These are phyloP conservation scores for Xylocopa sonorina DNA, from an alignment of 1,140 invertebrate genomes.

Conservation along the genomic window DNA sequence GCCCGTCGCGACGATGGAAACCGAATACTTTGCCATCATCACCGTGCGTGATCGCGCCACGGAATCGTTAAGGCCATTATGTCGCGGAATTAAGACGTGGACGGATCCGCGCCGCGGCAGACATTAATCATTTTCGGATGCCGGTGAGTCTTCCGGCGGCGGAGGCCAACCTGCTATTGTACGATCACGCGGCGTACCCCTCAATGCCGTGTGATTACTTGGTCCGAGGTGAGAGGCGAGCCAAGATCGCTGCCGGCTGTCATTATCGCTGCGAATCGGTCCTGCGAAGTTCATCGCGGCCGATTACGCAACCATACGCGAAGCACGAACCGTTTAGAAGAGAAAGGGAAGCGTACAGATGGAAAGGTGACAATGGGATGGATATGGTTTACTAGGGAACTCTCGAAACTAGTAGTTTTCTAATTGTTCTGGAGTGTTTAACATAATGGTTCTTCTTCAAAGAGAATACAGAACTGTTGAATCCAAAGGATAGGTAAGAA, in stretches of 20 bases:
- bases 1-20: neutral
- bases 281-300: constrained; percentile 14
- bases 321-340: constrained; percentile 23
- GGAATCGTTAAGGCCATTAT: constrained; percentile 49
- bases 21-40: neutral
- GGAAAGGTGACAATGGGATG: neutral
- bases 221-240: neutral
- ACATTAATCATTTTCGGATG: constrained; percentile 43
- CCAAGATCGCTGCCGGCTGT: neutral
- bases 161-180: constrained; percentile 26
- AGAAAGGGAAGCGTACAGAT: neutral
- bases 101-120: constrained; percentile 23
- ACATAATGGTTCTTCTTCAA: neutral
- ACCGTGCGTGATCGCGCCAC: neutral
- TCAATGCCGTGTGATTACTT: constrained; percentile 43
- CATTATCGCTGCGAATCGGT: constrained; percentile 41
- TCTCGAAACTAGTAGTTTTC: neutral
- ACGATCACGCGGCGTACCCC: constrained; percentile 8
- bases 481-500: neutral
- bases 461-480: neutral
- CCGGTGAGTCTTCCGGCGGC: neutral
- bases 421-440: neutral
- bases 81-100: constrained; percentile 51
- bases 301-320: constrained; percentile 41
- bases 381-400: no score